Evolutionary conservation across 2,113 vertebrate species (phyloP).

Genomic region (Pseudorasbora parva): DNA sequence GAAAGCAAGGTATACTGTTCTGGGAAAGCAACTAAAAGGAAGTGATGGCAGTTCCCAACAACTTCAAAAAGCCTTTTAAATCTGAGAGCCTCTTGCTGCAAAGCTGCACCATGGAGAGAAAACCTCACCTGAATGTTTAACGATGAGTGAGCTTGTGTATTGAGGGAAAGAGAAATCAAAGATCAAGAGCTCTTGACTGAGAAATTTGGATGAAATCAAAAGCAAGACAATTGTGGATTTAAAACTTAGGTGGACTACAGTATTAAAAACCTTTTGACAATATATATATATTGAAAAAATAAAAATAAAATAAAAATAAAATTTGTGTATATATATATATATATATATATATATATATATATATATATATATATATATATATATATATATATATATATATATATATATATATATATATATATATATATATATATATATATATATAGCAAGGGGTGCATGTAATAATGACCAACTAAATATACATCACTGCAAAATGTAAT

Average conservation of each 20-base stretch:
- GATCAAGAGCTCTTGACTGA: slow-evolving; percentile 23
- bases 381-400: too few relatives aligned
- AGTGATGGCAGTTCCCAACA: slow-evolving; percentile 38
- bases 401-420: too few relatives aligned
- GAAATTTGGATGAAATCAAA: slow-evolving; percentile 17
- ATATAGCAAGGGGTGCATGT: too few relatives aligned
- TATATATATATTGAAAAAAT: too few relatives aligned
- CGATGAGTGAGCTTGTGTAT: not conserved
- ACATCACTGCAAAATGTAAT: too few relatives aligned
- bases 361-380: too few relatives aligned
- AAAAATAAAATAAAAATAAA: too few relatives aligned
- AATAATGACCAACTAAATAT: too few relatives aligned
- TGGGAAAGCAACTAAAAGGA: slow-evolving; percentile 40
- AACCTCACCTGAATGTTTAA: slow-evolving; percentile 26
- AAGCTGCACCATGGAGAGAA: not conserved
- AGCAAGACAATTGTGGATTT: not conserved
- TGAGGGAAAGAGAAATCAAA: slow-evolving; percentile 25
- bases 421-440: too few relatives aligned
- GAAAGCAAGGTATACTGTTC: slow-evolving; percentile 50
- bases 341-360: too few relatives aligned
- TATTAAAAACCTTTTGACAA: not conserved
- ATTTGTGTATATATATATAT: too few relatives aligned
- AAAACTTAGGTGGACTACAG: not conserved
- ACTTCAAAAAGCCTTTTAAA: slow-evolving; percentile 45
- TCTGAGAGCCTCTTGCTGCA: slow-evolving; percentile 17